These are phyloP conservation scores for Myopa testacea DNA, from an alignment of 2,888 invertebrate genomes.

Conservation along the genomic window DNA sequence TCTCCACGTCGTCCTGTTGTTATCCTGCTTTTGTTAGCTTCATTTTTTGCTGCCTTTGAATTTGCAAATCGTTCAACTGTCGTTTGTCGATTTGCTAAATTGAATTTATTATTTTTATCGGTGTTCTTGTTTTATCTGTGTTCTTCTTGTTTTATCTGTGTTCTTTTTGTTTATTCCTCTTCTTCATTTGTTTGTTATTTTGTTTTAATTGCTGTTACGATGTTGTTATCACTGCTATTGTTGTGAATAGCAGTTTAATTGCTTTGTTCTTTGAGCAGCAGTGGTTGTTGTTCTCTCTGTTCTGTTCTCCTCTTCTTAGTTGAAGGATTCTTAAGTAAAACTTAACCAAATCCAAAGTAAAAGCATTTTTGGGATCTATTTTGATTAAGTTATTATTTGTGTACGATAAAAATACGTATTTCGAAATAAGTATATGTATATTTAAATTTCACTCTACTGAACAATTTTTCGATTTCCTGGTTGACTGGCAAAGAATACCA, in stretches of 20 bases:
- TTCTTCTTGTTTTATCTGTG: background rate
- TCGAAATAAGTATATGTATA: too few relatives aligned
- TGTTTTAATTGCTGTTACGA: conserved; percentile 12
- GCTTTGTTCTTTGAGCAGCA: background rate
- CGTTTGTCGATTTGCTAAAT: conserved; percentile 9
- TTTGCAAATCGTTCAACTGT: background rate
- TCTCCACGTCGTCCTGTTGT: background rate
- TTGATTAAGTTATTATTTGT: too few relatives aligned
- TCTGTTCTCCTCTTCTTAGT: background rate
- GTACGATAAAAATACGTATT: too few relatives aligned
- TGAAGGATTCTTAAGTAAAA: background rate
- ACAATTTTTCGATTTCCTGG: too few relatives aligned
- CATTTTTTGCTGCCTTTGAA: background rate
- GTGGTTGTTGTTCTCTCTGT: background rate
- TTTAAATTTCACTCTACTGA: too few relatives aligned
- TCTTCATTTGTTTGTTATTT: background rate
- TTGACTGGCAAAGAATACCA: too few relatives aligned
- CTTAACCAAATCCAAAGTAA: too few relatives aligned
- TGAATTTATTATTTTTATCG: conserved; percentile 29
- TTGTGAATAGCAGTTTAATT: background rate
- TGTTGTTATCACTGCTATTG: background rate
- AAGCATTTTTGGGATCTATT: too few relatives aligned
- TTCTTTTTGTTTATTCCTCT: background rate
- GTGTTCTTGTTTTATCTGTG: background rate
- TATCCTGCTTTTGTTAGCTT: background rate